These are phyloP conservation scores for Sycophila texana DNA, from an alignment of 2,888 invertebrate genomes.

Conservation along the genomic window DNA sequence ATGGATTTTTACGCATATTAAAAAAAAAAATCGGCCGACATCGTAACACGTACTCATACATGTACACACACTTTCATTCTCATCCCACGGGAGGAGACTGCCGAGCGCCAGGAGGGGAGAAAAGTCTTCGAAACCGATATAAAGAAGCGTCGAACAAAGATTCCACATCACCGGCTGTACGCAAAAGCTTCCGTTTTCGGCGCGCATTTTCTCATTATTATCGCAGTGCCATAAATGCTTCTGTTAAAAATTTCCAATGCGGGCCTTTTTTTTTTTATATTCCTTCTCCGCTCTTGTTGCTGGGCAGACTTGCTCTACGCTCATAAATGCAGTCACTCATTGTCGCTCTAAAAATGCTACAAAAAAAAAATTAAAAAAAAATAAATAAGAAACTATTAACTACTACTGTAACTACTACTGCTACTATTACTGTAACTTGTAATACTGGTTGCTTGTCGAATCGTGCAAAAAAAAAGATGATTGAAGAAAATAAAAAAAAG, in stretches of 20 bases:
- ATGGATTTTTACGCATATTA: constrained; percentile 27
- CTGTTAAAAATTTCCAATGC: neutral
- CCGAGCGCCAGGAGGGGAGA: constrained; percentile 37
- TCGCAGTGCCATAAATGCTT: constrained; percentile 23
- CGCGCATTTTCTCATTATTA: neutral
- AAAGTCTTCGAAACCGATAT: constrained; percentile 42
- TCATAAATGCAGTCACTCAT: constrained; percentile 42
- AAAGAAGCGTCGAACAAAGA: constrained; percentile 17
- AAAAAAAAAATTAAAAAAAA: too few relatives aligned
- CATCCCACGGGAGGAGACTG: neutral
- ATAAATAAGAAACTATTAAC: constrained; percentile 52
- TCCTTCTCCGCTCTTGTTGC: constrained; percentile 19
- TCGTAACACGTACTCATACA: neutral
- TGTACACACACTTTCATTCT: neutral
- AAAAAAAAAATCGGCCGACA: neutral
- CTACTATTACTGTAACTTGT: constrained; percentile 63
- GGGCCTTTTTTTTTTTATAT: neutral
- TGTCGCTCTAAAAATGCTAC: constrained; percentile 56
- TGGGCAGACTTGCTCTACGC: neutral
- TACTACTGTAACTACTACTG: constrained; percentile 65
- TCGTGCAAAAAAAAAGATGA: constrained; percentile 55
- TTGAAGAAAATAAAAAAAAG: constrained; percentile 30
- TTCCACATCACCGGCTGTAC: neutral
- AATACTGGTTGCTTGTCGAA: constrained; percentile 66
- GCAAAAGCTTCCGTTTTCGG: neutral